These are phyloP conservation scores for Cylas formicarius DNA, from an alignment of 1,140 invertebrate species.

Conservation along the genomic window DNA sequence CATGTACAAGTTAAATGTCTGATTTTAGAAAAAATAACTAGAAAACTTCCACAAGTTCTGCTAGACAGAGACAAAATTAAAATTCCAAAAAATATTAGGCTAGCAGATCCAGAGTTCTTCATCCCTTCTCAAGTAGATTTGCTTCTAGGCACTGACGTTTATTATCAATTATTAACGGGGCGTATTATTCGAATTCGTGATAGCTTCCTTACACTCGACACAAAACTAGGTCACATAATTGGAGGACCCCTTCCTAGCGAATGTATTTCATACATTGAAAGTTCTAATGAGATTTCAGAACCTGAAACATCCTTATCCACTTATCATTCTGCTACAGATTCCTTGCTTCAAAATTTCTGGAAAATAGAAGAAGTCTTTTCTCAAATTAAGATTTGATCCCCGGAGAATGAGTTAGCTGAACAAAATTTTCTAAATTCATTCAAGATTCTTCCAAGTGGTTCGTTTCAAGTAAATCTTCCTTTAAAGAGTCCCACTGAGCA, in stretches of 20 bases:
- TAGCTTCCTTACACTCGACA: not conserved
- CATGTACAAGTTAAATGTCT: not conserved
- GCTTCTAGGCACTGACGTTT: too few species aligned
- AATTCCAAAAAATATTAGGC: slow-evolving; percentile 5
- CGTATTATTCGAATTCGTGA: not conserved
- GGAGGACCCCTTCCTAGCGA: not conserved
- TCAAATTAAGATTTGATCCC: not conserved
- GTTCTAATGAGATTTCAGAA: not conserved
- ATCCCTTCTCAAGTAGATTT: not conserved
- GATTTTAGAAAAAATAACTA: not conserved
- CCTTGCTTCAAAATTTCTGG: slow-evolving; percentile 11
- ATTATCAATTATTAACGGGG: not conserved
- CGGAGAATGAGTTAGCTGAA: slow-evolving; percentile 8
- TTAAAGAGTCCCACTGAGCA: slow-evolving; percentile 1
- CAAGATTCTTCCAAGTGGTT: not conserved
- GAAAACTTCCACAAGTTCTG: not conserved
- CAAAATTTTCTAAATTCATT: slow-evolving; percentile 1
- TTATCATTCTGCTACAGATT: not conserved
- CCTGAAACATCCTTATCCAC: not conserved
- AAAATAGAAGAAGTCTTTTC: slow-evolving; percentile 9
- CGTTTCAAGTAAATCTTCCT: slow-evolving; percentile 8
- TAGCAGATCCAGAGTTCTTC: not conserved
- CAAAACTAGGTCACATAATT: not conserved
- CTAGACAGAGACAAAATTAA: slow-evolving; percentile 2
- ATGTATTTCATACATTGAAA: too few species aligned